phyloP scores from a whole-genome alignment of 30 jellyfish, hydroid and myxozoan species.

The Clytia hemisphaerica region DNA sequence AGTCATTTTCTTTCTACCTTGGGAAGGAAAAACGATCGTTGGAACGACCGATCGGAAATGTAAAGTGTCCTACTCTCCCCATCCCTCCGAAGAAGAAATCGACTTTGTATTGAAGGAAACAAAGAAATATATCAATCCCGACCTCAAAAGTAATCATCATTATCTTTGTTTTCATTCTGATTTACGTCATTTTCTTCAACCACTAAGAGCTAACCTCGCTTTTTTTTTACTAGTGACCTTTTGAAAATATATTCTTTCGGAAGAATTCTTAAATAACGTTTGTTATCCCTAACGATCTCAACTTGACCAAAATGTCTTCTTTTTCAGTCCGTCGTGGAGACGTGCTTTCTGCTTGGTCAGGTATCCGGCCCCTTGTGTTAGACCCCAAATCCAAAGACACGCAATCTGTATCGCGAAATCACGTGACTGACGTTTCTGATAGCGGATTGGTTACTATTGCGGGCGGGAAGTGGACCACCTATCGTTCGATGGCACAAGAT shows the following conservation, averaged over 20 bases:
- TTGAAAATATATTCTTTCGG: neutral
- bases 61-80: constrained; percentile 67
- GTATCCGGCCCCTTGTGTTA: constrained; percentile 95
- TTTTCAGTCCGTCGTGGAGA: constrained; percentile 83
- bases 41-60: constrained; percentile 97
- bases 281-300: neutral
- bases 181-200: neutral
- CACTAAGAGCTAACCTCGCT: neutral
- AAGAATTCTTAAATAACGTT: neutral
- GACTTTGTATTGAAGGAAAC: constrained; percentile 73
- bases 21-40: constrained; percentile 99
- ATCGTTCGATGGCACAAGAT: constrained; percentile 96
- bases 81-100: constrained; percentile 77
- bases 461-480: constrained; percentile 99
- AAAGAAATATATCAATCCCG: constrained; percentile 50
- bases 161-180: neutral
- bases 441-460: constrained; percentile 83
- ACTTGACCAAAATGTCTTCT: neutral
- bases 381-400: constrained; percentile 91
- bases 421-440: constrained; percentile 69
- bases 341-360: constrained; percentile 95
- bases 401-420: constrained; percentile 84
- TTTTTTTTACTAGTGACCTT: neutral
- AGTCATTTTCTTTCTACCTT: constrained; percentile 93
- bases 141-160: constrained; percentile 54